Evolutionary conservation across 2,888 invertebrate genomes (phyloP), one percentile per base, ranked within the genome.

Genomic region (Drosophila eohydei): DNA sequence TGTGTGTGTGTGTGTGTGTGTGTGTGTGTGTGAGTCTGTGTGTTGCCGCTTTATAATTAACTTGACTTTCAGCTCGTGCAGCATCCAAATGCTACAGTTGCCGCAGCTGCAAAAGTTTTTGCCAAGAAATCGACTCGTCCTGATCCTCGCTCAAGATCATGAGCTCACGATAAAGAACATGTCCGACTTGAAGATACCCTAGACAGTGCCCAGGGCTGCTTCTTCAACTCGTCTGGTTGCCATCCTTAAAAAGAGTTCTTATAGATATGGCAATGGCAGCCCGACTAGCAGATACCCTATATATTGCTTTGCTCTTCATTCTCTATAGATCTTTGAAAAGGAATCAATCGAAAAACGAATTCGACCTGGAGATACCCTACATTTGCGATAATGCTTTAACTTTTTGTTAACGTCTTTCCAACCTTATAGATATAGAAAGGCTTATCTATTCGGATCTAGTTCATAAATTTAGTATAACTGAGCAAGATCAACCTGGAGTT

Each of bases 41-140:
- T 26, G 51, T 26, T 56, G 66, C 72, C 60, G 73, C 80, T 60
- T 74, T 78, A 74, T 80, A 80, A 80, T 80, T 80, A 80, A 70
- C 67, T 74, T 71, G 68, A 64, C 60, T 73, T 66, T 54, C 54
- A 32, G 43, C 54, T 32, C 57, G 34, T 77, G 64, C 78, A 79
- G 79, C 79, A 79, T 79, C 79, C 79, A 59, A 30, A 32, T 44
- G 44, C 41, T 28, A n/a, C 50, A 46, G 38, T 50, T 55, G 55
- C 57, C 52, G 70, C 76, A 54, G 79, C 78, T 78, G 78, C 28
- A 57, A 36, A 44, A 44, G 12, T 34, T 58, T 46, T 16, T 8
- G 30, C 12, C 3, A 14, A 4, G 36, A 14, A 7, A 4, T 36
- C 26, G 36, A 52, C 52, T 14, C 4, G 50, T 14, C 5, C 51